A percentile compares a stretch with the other conserved stretches of the same genome.
phyloP scores from a whole-genome alignment of 2,888 invertebrate genomes.

The Hydriomena furcata region DNA sequence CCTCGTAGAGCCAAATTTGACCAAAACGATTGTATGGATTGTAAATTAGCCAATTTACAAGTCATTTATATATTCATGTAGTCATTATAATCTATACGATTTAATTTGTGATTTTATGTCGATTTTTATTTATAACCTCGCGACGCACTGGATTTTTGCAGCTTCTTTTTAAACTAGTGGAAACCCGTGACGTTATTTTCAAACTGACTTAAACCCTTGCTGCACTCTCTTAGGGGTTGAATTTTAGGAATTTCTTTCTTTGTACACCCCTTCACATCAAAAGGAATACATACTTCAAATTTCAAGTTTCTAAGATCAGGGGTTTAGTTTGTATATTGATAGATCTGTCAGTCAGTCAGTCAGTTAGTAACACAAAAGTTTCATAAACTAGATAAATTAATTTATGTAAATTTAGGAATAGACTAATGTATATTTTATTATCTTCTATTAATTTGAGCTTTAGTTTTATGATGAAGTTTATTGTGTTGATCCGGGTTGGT shows the following conservation, averaged over 20 bases:
- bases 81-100: conserved; percentile 38
- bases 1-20: conserved; percentile 64
- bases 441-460: conserved; percentile 20
- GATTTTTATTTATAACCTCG: conserved; percentile 31
- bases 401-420: conserved; percentile 16
- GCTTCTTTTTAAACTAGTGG: too few species aligned
- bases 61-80: conserved; percentile 44
- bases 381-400: too few species aligned
- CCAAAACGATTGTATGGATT: conserved; percentile 63
- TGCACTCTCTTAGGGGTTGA: too few species aligned
- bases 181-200: too few species aligned
- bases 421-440: conserved; percentile 25
- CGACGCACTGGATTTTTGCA: conserved; percentile 9
- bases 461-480: conserved; percentile 8
- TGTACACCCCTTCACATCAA: too few species aligned
- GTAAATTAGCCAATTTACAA: conserved; percentile 74
- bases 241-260: too few species aligned
- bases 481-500: conserved; percentile 1
- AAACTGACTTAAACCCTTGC: too few species aligned
- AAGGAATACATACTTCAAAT: too few species aligned
- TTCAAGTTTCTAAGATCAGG: too few species aligned
- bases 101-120: conserved; percentile 55
- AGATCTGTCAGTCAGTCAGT: too few species aligned
- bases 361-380: too few species aligned
- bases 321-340: too few species aligned